These are phyloP conservation scores for Hirtodrosophila alboralis DNA, from an alignment of 2,888 invertebrate genomes.

Conservation along the genomic window DNA sequence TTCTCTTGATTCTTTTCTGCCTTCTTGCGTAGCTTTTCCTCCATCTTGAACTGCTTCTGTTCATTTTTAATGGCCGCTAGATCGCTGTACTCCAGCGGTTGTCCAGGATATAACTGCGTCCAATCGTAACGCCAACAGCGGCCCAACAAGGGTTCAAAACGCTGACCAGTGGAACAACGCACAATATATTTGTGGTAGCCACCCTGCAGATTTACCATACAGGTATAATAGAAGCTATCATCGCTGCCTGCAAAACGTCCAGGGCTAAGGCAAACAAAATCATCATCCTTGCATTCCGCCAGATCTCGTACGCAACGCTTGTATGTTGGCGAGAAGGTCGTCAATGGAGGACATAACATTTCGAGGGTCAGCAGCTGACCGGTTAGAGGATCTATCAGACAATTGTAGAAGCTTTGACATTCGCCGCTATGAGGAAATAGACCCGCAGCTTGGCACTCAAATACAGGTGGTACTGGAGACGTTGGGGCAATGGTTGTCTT, in stretches of 20 bases:
- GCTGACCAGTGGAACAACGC: slow-evolving; percentile 64
- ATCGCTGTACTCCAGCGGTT: slow-evolving; percentile 51
- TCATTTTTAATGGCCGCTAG: slow-evolving; percentile 69
- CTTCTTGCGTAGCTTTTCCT: slow-evolving; percentile 69
- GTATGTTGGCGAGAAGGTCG: slow-evolving; percentile 55
- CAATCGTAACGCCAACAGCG: slow-evolving; percentile 71
- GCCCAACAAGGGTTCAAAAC: slow-evolving; percentile 59
- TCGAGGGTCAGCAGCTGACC: slow-evolving; percentile 33
- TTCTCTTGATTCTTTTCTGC: slow-evolving; percentile 65
- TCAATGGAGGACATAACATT: slow-evolving; percentile 49
- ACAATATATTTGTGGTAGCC: slow-evolving; percentile 72
- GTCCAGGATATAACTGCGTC: slow-evolving; percentile 42
- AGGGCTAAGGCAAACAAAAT: slow-evolving; percentile 47
- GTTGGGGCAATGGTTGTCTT: slow-evolving; percentile 44
- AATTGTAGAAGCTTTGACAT: slow-evolving; percentile 67
- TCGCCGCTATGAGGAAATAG: slow-evolving; percentile 46
- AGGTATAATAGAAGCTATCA: slow-evolving; percentile 69
- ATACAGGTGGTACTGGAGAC: slow-evolving; percentile 36
- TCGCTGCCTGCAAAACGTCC: slow-evolving; percentile 60
- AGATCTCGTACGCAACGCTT: slow-evolving; percentile 70
- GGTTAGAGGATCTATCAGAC: slow-evolving; percentile 36
- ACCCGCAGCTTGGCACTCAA: slow-evolving; percentile 56
- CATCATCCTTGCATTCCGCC: slow-evolving; percentile 53
- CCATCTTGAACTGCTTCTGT: slow-evolving; percentile 65
- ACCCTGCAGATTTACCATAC: slow-evolving; percentile 51